Percentiles rank a stretch among this genome's conserved stretches.
Conservation (phyloP, 2,113 vertebrate genomes). For the Mobula hypostoma region DNA sequence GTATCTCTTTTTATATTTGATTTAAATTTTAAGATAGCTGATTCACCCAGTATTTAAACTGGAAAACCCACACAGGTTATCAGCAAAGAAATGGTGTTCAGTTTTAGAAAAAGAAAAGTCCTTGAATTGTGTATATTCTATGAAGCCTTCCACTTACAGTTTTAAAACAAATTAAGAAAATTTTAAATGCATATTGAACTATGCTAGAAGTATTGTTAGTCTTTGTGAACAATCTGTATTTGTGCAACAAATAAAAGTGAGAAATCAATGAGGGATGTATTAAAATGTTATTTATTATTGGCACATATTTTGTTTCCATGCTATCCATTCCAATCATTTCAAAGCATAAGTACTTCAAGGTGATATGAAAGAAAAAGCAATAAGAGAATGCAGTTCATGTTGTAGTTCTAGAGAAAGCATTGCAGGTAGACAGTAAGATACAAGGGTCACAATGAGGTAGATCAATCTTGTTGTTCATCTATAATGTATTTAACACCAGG, state of each 20-base stretch:
- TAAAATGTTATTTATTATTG: not conserved
- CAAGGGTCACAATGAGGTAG: too few species aligned
- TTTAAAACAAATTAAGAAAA: not conserved
- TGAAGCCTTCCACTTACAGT: not conserved
- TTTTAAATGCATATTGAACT: not conserved
- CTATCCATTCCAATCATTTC: too few species aligned
- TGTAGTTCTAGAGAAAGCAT: too few species aligned
- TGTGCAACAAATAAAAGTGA: not conserved
- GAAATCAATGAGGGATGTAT: not conserved
- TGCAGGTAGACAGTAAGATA: too few species aligned
- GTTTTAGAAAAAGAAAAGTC: not conserved
- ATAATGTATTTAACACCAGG: too few species aligned
- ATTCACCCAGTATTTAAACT: not conserved
- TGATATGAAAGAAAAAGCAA: too few species aligned
- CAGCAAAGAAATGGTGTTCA: not conserved
- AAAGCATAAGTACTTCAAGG: too few species aligned
- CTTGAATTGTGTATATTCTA: not conserved
- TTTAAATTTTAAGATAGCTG: not conserved
- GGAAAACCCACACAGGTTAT: not conserved
- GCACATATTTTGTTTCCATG: too few species aligned
- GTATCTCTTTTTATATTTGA: slow-evolving; percentile 45
- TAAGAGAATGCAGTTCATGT: too few species aligned
- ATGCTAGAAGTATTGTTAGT: not conserved
- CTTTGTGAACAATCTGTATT: too few species aligned
- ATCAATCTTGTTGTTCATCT: too few species aligned